Conservation (phyloP, 2,888 invertebrate species). For the Andrena flavipes region DNA sequence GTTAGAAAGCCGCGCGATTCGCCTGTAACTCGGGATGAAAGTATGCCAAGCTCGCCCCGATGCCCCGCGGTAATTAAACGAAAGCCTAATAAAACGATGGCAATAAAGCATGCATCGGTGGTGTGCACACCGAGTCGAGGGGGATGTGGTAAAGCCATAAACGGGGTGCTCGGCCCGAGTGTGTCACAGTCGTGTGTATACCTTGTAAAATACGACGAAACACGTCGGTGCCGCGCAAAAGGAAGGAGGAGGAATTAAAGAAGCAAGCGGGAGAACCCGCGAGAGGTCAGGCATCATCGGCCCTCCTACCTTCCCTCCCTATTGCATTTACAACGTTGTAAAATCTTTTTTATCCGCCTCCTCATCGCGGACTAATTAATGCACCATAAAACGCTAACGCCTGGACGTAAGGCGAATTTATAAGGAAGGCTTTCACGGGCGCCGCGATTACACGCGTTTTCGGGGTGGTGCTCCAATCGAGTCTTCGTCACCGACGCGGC, state of each 20-base stretch:
- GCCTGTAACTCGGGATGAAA: slow-evolving; percentile 28
- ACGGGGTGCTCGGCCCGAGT: slow-evolving; percentile 50
- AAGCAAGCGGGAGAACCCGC: slow-evolving; percentile 11
- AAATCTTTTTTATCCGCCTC: slow-evolving; percentile 71
- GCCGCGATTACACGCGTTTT: slow-evolving; percentile 10
- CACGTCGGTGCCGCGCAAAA: slow-evolving; percentile 47
- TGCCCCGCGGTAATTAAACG: slow-evolving; percentile 62
- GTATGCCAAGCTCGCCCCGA: slow-evolving; percentile 13
- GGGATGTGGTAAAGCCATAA: slow-evolving; percentile 68
- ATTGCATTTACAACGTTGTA: slow-evolving; percentile 76
- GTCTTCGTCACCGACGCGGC: background rate
- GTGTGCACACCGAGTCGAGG: slow-evolving; percentile 19
- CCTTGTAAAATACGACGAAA: slow-evolving; percentile 57
- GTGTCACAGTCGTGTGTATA: slow-evolving; percentile 56
- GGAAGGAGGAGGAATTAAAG: slow-evolving; percentile 54
- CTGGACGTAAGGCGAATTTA: slow-evolving; percentile 55
- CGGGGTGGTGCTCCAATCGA: slow-evolving; percentile 15
- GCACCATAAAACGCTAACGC: slow-evolving; percentile 71
- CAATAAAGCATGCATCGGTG: slow-evolving; percentile 61
- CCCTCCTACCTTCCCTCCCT: slow-evolving; percentile 1
- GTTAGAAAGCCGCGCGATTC: slow-evolving; percentile 42
- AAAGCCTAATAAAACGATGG: slow-evolving; percentile 64
- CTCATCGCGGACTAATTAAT: slow-evolving; percentile 73
- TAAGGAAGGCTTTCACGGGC: slow-evolving; percentile 19
- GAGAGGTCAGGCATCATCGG: background rate